A percentile compares a stretch with the other conserved stretches of the same genome.
phyloP scores from a whole-genome alignment of 1,140 invertebrate genomes.

The Dendrolimus kikuchii region DNA sequence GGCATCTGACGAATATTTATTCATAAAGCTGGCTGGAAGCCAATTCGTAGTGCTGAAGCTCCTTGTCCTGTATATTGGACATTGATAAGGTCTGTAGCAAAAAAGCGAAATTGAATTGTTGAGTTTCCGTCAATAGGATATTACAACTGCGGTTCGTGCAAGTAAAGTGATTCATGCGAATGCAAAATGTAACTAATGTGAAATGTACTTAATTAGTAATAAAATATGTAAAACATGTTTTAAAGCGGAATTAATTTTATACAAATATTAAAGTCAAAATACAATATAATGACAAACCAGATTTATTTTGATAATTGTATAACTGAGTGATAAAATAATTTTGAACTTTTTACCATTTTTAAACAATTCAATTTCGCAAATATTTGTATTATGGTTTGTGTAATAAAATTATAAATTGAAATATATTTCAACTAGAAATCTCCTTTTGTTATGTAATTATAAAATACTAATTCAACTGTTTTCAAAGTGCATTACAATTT shows the following conservation, averaged over 20 bases:
- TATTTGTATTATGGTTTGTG: constrained; percentile 8
- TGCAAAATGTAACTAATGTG: constrained; percentile 58
- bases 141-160: constrained; percentile 50
- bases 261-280: background rate
- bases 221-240: constrained; percentile 20
- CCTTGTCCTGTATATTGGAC: constrained; percentile 44
- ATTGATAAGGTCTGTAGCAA: constrained; percentile 50
- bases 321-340: too few species aligned
- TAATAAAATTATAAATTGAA: constrained; percentile 5
- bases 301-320: too few species aligned
- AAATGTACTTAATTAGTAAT: constrained; percentile 25
- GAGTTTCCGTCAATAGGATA: constrained; percentile 51
- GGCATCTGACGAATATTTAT: constrained; percentile 36
- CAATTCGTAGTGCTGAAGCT: constrained; percentile 50
- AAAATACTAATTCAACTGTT: too few species aligned
- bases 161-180: constrained; percentile 60
- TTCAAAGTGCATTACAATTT: too few species aligned
- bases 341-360: constrained; percentile 13
- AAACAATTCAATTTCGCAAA: constrained; percentile 70
- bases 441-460: too few species aligned
- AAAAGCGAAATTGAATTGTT: constrained; percentile 71
- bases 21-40: constrained; percentile 44
- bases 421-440: background rate
- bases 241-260: constrained; percentile 4
- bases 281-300: background rate